Base-by-base conservation (phyloP, 2,797 vertebrate genomes). In the Leuciscus waleckii region DNA sequence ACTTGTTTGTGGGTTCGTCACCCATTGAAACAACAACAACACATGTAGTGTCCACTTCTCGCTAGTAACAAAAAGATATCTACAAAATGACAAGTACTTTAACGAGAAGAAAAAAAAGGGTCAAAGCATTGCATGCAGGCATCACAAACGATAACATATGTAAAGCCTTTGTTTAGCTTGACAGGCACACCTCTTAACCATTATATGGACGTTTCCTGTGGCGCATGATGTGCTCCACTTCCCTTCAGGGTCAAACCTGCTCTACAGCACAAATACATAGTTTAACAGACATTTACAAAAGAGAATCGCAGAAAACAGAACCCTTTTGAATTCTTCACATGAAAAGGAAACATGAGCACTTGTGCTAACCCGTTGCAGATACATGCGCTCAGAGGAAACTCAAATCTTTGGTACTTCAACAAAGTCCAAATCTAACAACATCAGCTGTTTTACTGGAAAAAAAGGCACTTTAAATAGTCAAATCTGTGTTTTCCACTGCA, bases 391-490 rank as follows among this genome's bases (percentile, higher is more conserved):
- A 69, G 85, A 81, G 51, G 69, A 58, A 74, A 86, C 75, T 71
- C 56, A 81, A 29, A 70, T 90, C 89, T 92, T 91, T 91, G 91
- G 90, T 92, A 87, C 81, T 83, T 81, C 29, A 69, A 84, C 75
- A 49, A 82, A 43, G 67, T 32, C 43, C 56, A 43, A 49, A 49
- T 49, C 46, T 49, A 49, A 84, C 77, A 81, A 85, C 65, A 84
- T 65, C 69, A 67, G 86, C 68, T 71, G 65, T 85, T 73, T 79
- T 68, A 41, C 83, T 88, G 78, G 68, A 39, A 54, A 87, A 84
- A 85, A 93, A 92, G 92, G 91, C 92, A 92, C 90, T 90, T 90
- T 88, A 77, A 88, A 88, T 82, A 86, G 80, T 82, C 79, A 67
- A 87, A 83, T 86, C 78, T 85, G 83, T 79, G 80, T 83, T 87